Evolutionary conservation across 1,140 invertebrate genomes (phyloP), one percentile per base, ranked within the genome.

Genomic region (Papilio aristodemus): DNA sequence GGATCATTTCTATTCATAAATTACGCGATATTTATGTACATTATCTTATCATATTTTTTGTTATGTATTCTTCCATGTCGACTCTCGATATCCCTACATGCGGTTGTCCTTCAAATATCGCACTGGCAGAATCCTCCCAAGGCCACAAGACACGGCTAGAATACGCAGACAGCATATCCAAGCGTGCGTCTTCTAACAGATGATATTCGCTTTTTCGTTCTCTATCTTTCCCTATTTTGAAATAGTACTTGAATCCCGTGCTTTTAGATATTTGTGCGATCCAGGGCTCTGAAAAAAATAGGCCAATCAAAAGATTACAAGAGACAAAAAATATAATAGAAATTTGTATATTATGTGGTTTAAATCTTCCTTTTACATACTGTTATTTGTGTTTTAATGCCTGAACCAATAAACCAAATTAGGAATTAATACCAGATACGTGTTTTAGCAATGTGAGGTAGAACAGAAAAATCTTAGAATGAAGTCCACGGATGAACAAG

Each of bases 251-350:
- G 7, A 9, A 38, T 4, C 83, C 84, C 37, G 60, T 75, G 11
- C 71, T 85, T 72, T 85, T 90, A 1, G 90, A 92, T 50, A 89
- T 85, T 41, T 79, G 78, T 4, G 84, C 78, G 27, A 78, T 80
- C 91, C 91, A 92, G 17, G 91, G 89, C 32, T 89, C 91, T 92
- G 73, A 57, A 88, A 88, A 39, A 72, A 67, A 32, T 32, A 32
- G 27, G n/a, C n/a, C n/a, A 3, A 32, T 32, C 6, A 32, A 2
- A 32, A 32, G 27, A 32, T 2, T 32, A 32, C 27, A 32, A 32
- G 27, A 32, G 27, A n/a, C n/a, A n/a, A 32, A 32, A 32, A 32
- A 6, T 32, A 32, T 32, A 2, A 32, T 32, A 6, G 2, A 32
- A 2, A 32, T 3, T 3, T 6, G 27, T 32, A 32, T 32, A 2